A percentile compares a stretch with the other conserved stretches of the same genome.
phyloP scores from a whole-genome alignment of 2,113 vertebrate genomes.

The Anolis carolinensis region DNA sequence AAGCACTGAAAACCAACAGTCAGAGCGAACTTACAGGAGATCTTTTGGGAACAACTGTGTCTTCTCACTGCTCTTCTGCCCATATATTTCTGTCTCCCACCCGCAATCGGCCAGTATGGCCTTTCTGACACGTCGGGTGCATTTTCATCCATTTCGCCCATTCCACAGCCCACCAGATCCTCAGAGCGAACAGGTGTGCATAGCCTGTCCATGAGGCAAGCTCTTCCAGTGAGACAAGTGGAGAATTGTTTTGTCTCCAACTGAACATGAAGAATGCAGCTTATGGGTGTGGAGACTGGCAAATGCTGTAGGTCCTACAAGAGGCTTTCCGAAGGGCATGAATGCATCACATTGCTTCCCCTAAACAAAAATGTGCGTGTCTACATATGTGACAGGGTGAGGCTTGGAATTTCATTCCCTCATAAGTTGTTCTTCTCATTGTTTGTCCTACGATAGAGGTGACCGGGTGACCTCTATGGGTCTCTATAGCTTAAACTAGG shows the following conservation, averaged over 20 bases:
- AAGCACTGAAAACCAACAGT: not conserved
- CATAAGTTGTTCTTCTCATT: too few relatives aligned
- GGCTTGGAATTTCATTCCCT: too few relatives aligned
- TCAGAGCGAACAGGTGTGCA: constrained; percentile 64
- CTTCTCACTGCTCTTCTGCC: not conserved
- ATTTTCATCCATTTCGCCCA: not conserved
- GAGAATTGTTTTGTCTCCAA: constrained; percentile 34
- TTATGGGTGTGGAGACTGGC: not conserved
- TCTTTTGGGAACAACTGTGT: not conserved
- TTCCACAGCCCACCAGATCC: not conserved
- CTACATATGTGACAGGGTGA: too few relatives aligned
- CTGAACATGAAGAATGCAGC: constrained; percentile 26
- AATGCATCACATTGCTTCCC: too few relatives aligned
- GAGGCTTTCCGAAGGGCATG: not conserved
- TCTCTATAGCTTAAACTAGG: too few relatives aligned
- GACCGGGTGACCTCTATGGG: too few relatives aligned
- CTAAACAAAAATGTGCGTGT: not conserved
- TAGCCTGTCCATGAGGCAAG: constrained; percentile 59
- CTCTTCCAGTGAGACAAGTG: constrained; percentile 54
- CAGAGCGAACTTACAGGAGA: not conserved
- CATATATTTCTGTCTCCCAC: not conserved
- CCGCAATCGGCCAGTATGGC: not conserved
- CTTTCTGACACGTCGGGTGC: accelerated
- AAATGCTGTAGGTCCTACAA: not conserved
- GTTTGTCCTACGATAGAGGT: too few relatives aligned